Evolutionary conservation across 2,113 vertebrate species (phyloP).

Genomic region (Ailuropoda melanoleuca): DNA sequence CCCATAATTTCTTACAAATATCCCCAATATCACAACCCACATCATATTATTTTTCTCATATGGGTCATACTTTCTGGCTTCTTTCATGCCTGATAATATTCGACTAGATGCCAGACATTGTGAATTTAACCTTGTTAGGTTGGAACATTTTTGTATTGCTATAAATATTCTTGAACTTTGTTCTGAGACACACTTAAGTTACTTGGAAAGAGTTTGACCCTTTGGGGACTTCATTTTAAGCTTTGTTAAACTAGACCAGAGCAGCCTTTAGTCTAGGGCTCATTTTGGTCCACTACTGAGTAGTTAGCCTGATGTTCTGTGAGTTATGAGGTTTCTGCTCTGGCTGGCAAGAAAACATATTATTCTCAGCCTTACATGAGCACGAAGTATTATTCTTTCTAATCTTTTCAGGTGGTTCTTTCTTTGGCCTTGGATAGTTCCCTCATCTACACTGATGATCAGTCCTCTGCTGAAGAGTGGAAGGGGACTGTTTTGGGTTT

Average conservation of each 20-base stretch:
- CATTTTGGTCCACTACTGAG: not conserved
- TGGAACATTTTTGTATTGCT: not conserved
- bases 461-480: not conserved
- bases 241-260: not conserved
- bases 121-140: not conserved
- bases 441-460: not conserved
- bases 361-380: not conserved
- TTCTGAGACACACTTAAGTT: not conserved
- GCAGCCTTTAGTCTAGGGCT: not conserved
- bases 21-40: not conserved
- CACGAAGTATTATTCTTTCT: not conserved
- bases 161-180: slow-evolving; percentile 1
- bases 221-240: not conserved
- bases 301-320: not conserved
- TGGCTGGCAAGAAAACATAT: not conserved
- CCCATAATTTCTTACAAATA: not conserved
- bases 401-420: not conserved
- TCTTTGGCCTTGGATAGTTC: not conserved
- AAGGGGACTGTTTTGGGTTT: not conserved
- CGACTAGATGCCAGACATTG: not conserved
- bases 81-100: not conserved
- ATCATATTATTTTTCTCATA: not conserved
- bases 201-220: not conserved
- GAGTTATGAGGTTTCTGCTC: not conserved
- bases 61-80: not conserved